Conservation (phyloP, 2,888 invertebrate genomes). For the Endomychus coccineus region DNA sequence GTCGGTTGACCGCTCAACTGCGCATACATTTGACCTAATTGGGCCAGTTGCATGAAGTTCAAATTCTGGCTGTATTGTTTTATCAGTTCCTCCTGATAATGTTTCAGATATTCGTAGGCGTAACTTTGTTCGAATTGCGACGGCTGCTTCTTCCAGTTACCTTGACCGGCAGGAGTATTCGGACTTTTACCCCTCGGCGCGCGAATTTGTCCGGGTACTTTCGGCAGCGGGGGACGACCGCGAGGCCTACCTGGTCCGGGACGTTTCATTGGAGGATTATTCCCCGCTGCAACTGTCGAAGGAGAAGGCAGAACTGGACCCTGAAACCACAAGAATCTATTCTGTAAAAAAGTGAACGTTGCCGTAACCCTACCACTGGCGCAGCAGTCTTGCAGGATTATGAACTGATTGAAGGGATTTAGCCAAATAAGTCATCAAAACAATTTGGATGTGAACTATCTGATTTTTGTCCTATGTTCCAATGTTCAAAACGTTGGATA, state of each 20-base stretch:
- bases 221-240: constrained; percentile 47
- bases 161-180: constrained; percentile 21
- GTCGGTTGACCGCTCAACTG: constrained; percentile 21
- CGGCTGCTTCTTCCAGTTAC: constrained; percentile 30
- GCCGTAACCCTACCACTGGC: too few relatives aligned
- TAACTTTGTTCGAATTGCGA: constrained; percentile 30
- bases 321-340: constrained; percentile 19
- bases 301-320: constrained; percentile 28
- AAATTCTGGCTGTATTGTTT: constrained; percentile 40
- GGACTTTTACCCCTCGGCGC: constrained; percentile 32
- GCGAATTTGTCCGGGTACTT: constrained; percentile 31
- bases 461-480: too few relatives aligned
- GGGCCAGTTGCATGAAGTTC: constrained; percentile 29
- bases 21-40: constrained; percentile 29
- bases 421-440: too few relatives aligned
- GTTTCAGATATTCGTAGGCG: constrained; percentile 38
- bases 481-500: too few relatives aligned
- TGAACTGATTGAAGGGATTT: too few relatives aligned
- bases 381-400: too few relatives aligned
- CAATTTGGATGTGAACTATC: too few relatives aligned
- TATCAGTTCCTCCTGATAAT: constrained; percentile 42
- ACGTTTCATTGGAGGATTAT: constrained; percentile 26
- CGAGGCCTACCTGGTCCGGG: constrained; percentile 40
- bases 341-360: too few relatives aligned
- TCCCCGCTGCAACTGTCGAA: constrained; percentile 17